Evolutionary conservation across 2,113 vertebrate genomes (phyloP), one percentile per base, ranked within the genome.

Genomic region (Corythoichthys haematopterus): DNA sequence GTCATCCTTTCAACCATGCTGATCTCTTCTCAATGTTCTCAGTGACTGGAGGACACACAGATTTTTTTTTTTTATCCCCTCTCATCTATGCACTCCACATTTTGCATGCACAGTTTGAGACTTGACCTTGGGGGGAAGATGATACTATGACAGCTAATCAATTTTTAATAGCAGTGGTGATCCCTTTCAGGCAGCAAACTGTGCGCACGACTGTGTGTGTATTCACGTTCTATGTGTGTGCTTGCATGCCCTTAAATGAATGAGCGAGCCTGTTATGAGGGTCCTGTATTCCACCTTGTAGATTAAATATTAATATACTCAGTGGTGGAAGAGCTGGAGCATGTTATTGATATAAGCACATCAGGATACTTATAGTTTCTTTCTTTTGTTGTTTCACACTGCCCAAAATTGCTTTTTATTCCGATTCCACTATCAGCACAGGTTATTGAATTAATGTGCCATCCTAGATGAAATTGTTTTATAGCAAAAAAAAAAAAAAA

Each of bases 111-210:
- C 67, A 82, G 53, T 80, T 71, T 72, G 77, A 52, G 56, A 78
- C 65, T 80, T 86, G 80, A 90, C 89, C 87, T 90, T 89, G 60
- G 88, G 77, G 77, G 80, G 71, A 71, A 85, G 88, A 85, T 86
- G 80, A 86, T 79, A 69, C 72, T 68, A 78, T 80, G 78, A 83
- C 81, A 87, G 81, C 82, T 85, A 90, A 90, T 90, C 85, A 87
- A 90, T 88, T 88, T 90, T 89, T 89, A 89, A 92, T 88, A 87
- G 85, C 78, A 82, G 79, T 84, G 65, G 72, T 65, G 40, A 84
- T 78, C 73, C 69, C 71, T 86, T 82, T 85, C 73, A 79, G 75
- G 76, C 81, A 74, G 82, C 75, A 79, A 80, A 80, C 74, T 81
- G 75, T 81, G 33, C 58, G 64, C 64, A 20, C 58, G 65, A 66